phyloP scores from a whole-genome alignment of 2,113 vertebrate species.

The Saiga tatarica region DNA sequence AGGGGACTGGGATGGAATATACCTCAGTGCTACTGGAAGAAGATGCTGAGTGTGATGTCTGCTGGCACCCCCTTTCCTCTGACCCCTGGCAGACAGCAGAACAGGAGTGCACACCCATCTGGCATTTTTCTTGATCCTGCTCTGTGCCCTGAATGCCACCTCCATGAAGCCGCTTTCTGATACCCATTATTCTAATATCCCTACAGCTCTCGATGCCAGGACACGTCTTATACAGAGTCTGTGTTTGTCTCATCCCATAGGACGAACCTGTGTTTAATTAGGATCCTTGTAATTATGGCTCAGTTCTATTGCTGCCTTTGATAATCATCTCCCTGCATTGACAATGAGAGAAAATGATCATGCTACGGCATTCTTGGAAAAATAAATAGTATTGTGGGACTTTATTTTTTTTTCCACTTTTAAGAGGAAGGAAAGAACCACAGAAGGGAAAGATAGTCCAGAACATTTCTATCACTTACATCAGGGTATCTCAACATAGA shows the following conservation, averaged over 20 bases:
- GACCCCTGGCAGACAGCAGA: neutral
- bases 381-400: neutral
- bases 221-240: constrained; percentile 33
- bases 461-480: neutral
- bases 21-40: neutral
- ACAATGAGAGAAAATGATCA: constrained; percentile 47
- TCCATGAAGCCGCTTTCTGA: constrained; percentile 51
- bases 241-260: constrained; percentile 58
- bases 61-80: neutral
- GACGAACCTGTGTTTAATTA: constrained; percentile 70
- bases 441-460: neutral
- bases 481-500: neutral
- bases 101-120: neutral
- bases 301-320: neutral
- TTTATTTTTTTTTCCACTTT: constrained; percentile 20
- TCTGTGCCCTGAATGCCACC: constrained; percentile 43
- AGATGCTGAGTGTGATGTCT: neutral
- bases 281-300: constrained; percentile 60
- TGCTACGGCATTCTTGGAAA: constrained; percentile 47
- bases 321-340: constrained; percentile 64
- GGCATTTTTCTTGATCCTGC: neutral
- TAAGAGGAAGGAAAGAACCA: neutral
- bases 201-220: constrained; percentile 49
- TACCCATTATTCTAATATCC: constrained; percentile 33
- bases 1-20: neutral